These are phyloP conservation scores for Etheostoma cragini DNA, from an alignment of 2,113 vertebrate genomes.

Conservation along the genomic window DNA sequence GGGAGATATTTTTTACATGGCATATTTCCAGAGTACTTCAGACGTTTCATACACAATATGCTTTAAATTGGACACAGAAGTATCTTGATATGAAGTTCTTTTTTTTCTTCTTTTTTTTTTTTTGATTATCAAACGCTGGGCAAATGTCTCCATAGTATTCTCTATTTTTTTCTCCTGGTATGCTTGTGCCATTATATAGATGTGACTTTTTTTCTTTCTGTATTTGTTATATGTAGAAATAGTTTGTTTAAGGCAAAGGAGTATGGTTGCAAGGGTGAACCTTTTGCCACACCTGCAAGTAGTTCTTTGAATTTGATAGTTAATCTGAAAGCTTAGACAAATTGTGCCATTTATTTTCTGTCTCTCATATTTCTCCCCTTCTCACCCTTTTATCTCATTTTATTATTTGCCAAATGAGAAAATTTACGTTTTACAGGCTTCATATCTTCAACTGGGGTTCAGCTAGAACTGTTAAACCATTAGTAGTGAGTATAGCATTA, in stretches of 20 bases:
- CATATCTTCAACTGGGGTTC: slow-evolving; percentile 59
- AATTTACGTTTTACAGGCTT: slow-evolving; percentile 50
- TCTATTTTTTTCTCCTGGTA: slow-evolving; percentile 44
- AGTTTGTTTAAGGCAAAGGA: slow-evolving; percentile 70
- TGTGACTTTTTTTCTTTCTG: slow-evolving; percentile 70
- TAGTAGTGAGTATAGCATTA: slow-evolving; percentile 52
- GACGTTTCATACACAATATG: slow-evolving; percentile 91
- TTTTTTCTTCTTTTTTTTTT: slow-evolving; percentile 30
- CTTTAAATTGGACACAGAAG: slow-evolving; percentile 87
- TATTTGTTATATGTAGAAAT: slow-evolving; percentile 70
- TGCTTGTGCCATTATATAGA: slow-evolving; percentile 80
- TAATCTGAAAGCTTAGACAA: slow-evolving; percentile 55
- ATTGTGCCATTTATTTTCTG: slow-evolving; percentile 71
- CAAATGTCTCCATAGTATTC: slow-evolving; percentile 79
- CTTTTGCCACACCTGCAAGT: slow-evolving; percentile 41
- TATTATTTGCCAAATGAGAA: slow-evolving; percentile 75
- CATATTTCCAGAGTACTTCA: slow-evolving; percentile 92
- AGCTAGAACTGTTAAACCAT: slow-evolving; percentile 56
- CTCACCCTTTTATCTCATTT: slow-evolving; percentile 1
- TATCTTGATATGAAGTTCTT: slow-evolving; percentile 81
- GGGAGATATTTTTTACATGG: slow-evolving; percentile 92
- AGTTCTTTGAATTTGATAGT: slow-evolving; percentile 46
- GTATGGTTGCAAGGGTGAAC: slow-evolving; percentile 71
- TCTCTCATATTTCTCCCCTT: slow-evolving; percentile 2
- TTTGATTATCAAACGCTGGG: slow-evolving; percentile 68